Percentiles rank a stretch among this genome's conserved stretches.
Evolutionary conservation across 1,140 invertebrate genomes (phyloP).

Genomic region (Nymphalis io): DNA sequence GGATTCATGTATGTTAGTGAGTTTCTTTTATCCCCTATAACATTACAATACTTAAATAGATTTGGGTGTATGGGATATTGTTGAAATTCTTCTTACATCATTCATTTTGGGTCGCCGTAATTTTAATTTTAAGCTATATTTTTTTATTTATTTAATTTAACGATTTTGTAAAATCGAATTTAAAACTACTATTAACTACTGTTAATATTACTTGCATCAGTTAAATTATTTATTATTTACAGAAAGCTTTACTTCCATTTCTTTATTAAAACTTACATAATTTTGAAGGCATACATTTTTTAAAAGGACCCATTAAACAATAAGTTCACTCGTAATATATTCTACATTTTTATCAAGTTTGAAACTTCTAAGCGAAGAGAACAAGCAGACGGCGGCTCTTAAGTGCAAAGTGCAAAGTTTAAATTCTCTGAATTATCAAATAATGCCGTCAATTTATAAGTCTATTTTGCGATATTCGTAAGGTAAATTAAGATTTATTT

Average conservation of each 20-base stretch:
- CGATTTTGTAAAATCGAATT: too few relatives aligned
- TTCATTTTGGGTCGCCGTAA: too few relatives aligned
- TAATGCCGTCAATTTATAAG: constrained; percentile 24
- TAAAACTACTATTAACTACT: too few relatives aligned
- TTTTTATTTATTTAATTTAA: too few relatives aligned
- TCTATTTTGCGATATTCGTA: constrained; percentile 2
- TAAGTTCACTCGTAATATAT: constrained; percentile 33
- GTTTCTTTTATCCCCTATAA: too few relatives aligned
- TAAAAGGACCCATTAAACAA: constrained; percentile 34
- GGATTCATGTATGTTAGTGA: too few relatives aligned
- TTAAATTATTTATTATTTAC: too few relatives aligned
- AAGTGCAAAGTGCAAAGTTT: constrained; percentile 34
- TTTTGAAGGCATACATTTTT: constrained; percentile 30
- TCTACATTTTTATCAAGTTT: constrained; percentile 38
- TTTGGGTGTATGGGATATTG: too few relatives aligned
- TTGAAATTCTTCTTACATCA: too few relatives aligned
- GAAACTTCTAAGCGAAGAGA: constrained; percentile 33
- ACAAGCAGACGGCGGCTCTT: constrained; percentile 29
- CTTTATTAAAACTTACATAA: constrained; percentile 20
- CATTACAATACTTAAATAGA: too few relatives aligned
- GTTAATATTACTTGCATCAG: too few relatives aligned
- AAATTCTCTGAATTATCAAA: constrained; percentile 32
- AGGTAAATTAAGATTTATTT: not conserved
- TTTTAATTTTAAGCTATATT: too few relatives aligned
- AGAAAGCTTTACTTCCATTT: not conserved